These are phyloP conservation scores for Crocidura indochinensis DNA, from an alignment of 2,797 vertebrate species.

Conservation along the genomic window DNA sequence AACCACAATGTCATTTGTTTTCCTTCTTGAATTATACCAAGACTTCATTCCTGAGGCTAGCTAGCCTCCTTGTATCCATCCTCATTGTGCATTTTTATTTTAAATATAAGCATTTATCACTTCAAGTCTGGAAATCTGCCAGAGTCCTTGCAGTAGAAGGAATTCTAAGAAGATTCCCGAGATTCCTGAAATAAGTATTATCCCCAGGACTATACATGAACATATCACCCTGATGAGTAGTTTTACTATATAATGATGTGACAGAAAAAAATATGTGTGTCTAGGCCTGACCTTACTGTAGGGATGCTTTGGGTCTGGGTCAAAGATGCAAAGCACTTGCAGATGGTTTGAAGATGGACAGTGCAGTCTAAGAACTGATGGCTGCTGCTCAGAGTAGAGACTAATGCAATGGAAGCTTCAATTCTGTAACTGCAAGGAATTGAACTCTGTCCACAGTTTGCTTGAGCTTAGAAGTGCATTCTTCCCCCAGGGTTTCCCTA, in stretches of 20 bases:
- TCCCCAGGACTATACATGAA: neutral
- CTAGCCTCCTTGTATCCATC: neutral
- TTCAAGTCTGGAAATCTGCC: neutral
- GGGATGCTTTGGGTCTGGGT: neutral
- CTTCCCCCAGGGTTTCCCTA: neutral
- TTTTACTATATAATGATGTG: neutral
- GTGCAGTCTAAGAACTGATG: neutral
- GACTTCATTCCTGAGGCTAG: too few species aligned
- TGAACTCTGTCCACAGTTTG: neutral
- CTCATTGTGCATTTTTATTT: neutral
- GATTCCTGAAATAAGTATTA: neutral
- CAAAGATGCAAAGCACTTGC: neutral
- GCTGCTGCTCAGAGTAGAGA: neutral
- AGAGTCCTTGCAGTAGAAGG: neutral
- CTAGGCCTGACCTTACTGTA: neutral
- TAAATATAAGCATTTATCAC: neutral
- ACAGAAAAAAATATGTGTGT: neutral
- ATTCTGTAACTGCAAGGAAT: neutral
- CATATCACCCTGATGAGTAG: neutral
- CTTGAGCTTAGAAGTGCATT: neutral
- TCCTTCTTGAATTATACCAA: too few species aligned
- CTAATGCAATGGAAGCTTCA: neutral
- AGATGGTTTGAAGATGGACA: conserved; percentile 17
- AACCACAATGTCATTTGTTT: too few species aligned
- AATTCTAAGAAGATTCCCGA: neutral